Evolutionary conservation across 2,888 invertebrate species (phyloP).

Genomic region (Anodontia alba): DNA sequence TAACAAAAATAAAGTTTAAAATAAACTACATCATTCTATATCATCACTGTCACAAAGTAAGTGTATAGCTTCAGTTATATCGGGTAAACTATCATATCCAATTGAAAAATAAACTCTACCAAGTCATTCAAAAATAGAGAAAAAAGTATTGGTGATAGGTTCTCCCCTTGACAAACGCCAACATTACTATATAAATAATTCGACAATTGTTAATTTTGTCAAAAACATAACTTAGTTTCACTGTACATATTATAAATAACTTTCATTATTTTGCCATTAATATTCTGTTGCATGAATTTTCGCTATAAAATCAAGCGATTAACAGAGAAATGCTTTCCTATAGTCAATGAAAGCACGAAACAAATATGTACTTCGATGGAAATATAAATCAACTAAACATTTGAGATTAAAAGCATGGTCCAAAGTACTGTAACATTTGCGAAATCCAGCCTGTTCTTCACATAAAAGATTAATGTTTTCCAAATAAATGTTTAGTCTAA

Average conservation of each 20-base stretch:
- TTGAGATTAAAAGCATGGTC: neutral
- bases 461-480: too few relatives aligned
- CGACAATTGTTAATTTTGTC: neutral
- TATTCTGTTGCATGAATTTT: neutral
- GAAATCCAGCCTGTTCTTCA: constrained; percentile 2
- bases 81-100: neutral
- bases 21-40: neutral
- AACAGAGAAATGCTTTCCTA: neutral
- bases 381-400: too few relatives aligned
- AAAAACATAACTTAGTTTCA: neutral
- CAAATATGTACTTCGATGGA: neutral
- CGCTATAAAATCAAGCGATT: neutral
- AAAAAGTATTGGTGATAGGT: neutral
- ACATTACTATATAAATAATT: neutral
- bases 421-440: neutral
- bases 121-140: constrained; percentile 6
- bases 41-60: neutral
- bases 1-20: neutral
- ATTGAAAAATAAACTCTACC: constrained; percentile 4
- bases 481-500: neutral
- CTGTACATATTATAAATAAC: neutral
- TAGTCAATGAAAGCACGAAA: neutral
- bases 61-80: neutral
- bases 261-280: neutral
- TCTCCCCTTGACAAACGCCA: neutral